phyloP scores from a whole-genome alignment of 2,888 invertebrate species.

The Synanthedon formicaeformis region DNA sequence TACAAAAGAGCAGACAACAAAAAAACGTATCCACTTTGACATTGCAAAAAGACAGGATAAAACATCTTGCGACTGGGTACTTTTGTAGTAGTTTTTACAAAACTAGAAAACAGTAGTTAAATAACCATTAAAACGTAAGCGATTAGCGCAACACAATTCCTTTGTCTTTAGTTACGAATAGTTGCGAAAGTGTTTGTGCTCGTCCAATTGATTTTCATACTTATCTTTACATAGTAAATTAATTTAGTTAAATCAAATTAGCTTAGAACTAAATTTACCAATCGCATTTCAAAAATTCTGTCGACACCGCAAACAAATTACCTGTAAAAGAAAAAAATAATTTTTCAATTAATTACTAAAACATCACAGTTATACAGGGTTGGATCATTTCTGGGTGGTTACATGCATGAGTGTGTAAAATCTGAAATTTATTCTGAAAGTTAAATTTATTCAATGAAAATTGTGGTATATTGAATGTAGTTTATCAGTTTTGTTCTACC shows the following conservation, averaged over 20 bases:
- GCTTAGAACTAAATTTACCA: no score
- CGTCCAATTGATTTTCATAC: background rate
- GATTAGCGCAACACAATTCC: slow-evolving; percentile 8
- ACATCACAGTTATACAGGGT: no score
- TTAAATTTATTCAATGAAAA: no score
- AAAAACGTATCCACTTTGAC: background rate
- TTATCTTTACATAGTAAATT: background rate
- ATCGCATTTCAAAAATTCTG: no score
- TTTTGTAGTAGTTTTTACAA: slow-evolving; percentile 8
- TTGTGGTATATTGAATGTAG: no score
- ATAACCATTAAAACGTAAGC: slow-evolving; percentile 14
- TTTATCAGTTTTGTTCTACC: no score
- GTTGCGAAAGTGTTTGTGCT: background rate
- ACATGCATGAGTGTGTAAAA: no score
- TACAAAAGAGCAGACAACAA: background rate
- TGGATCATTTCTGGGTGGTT: no score
- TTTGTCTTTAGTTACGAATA: background rate
- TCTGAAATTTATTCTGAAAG: no score
- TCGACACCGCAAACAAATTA: no score
- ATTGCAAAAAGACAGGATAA: background rate
- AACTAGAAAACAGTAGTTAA: slow-evolving; percentile 12
- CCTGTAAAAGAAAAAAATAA: no score
- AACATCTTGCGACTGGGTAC: background rate
- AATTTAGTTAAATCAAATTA: background rate
- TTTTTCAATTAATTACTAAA: no score